Conservation (phyloP, 2,888 invertebrate genomes). For the Pollenia labialis region DNA sequence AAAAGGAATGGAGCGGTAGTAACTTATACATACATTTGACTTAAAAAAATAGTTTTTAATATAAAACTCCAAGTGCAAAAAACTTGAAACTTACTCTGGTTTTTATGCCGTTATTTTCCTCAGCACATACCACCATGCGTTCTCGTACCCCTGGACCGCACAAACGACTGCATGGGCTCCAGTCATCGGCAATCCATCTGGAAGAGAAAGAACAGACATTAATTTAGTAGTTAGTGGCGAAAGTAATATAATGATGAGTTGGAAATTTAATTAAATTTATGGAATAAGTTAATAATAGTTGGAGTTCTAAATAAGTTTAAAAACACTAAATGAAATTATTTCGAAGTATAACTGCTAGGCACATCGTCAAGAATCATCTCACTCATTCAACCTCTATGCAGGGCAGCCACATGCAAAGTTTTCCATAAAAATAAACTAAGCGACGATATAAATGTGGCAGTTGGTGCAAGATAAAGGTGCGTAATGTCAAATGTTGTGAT, state of each 20-base stretch:
- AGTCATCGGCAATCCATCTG: conserved; percentile 95
- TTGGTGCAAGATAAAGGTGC: too few relatives aligned
- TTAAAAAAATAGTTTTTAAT: neutral
- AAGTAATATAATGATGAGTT: conserved; percentile 15
- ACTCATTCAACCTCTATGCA: too few relatives aligned
- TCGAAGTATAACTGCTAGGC: too few relatives aligned
- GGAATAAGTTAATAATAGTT: conserved; percentile 38
- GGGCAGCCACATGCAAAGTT: too few relatives aligned
- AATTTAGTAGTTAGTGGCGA: conserved; percentile 15
- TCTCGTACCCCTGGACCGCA: conserved; percentile 94
- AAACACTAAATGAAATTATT: too few relatives aligned
- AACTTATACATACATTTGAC: too few relatives aligned
- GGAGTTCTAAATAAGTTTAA: too few relatives aligned
- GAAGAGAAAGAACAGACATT: conserved; percentile 71
- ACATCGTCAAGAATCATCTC: too few relatives aligned
- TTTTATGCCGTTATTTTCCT: conserved; percentile 92
- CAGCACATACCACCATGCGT: conserved; percentile 93
- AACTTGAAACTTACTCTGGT: conserved; percentile 87
- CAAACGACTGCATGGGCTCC: conserved; percentile 93
- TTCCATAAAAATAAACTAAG: too few relatives aligned
- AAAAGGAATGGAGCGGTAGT: neutral
- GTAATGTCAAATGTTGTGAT: too few relatives aligned
- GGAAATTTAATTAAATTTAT: conserved; percentile 36
- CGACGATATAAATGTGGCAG: too few relatives aligned
- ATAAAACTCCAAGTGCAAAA: neutral